Percentiles rank a stretch among this genome's conserved stretches.
Conservation (phyloP, 2,113 vertebrate genomes). For the Saguinus imperator region DNA sequence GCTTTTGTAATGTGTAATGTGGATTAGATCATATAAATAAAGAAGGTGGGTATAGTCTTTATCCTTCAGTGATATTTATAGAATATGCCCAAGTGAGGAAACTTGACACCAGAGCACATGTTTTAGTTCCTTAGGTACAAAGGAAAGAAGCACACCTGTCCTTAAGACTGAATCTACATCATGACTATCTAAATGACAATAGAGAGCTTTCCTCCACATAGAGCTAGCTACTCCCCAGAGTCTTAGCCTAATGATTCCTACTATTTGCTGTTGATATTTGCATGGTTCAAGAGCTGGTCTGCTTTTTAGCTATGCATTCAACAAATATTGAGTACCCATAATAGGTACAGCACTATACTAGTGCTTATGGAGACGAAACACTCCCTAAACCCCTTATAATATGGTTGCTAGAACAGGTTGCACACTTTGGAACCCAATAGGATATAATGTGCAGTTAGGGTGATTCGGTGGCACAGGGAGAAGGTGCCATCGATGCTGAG, state of each 20-base stretch:
- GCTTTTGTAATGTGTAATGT: not conserved
- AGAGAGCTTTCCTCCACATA: not conserved
- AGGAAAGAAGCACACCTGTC: not conserved
- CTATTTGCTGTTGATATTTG: not conserved
- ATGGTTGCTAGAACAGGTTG: not conserved
- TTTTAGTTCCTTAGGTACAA: not conserved
- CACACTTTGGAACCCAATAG: not conserved
- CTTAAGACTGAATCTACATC: not conserved
- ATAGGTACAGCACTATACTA: not conserved
- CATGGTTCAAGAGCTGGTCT: not conserved
- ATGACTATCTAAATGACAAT: too few species aligned
- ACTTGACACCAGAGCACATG: not conserved
- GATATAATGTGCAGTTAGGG: accelerated
- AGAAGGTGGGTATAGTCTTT: not conserved
- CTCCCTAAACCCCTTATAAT: not conserved
- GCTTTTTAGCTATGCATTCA: not conserved
- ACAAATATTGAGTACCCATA: not conserved
- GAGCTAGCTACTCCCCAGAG: not conserved
- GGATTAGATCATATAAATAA: not conserved
- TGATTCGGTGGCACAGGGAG: not conserved
- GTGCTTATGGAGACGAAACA: not conserved
- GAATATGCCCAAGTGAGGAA: not conserved
- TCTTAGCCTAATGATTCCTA: too few species aligned
- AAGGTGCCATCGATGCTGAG: not conserved
- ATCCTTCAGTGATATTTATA: not conserved